A percentile compares a stretch with the other conserved stretches of the same genome.
These are phyloP conservation scores for Scopus umbretta DNA, from an alignment of 2,113 vertebrate species.

Conservation along the genomic window DNA sequence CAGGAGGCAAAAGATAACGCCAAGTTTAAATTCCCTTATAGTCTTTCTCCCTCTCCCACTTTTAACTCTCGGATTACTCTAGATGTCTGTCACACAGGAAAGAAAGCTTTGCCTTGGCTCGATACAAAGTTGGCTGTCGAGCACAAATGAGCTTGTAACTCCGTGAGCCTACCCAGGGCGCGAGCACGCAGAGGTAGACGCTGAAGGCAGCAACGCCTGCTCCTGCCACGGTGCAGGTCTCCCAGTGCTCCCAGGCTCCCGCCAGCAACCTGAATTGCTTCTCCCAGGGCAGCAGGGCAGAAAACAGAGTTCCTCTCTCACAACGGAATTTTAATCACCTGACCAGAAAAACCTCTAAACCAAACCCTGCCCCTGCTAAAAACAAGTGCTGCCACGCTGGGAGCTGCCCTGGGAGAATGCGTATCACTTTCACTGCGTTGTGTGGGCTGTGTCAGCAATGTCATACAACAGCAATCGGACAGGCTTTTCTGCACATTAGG, in stretches of 20 bases:
- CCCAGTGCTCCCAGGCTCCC: background rate
- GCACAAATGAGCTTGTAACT: background rate
- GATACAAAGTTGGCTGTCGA: background rate
- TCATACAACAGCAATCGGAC: background rate
- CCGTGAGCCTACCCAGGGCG: fast-evolving
- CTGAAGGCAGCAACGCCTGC: background rate
- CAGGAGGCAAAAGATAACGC: background rate
- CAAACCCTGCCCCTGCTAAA: background rate
- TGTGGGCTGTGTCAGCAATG: background rate
- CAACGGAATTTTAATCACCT: background rate
- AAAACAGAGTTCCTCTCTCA: background rate
- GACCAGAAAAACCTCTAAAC: background rate
- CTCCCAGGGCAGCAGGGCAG: background rate
- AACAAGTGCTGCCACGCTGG: background rate
- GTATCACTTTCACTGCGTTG: background rate
- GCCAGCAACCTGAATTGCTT: background rate
- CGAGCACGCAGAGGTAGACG: background rate
- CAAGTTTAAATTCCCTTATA: background rate
- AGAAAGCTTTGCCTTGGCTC: background rate
- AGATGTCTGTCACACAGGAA: background rate
- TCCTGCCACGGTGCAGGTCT: background rate
- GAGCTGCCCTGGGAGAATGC: background rate
- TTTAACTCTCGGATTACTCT: background rate
- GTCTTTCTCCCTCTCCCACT: background rate
- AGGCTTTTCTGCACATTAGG: background rate